Evolutionary conservation across 2,888 invertebrate genomes (phyloP).

Genomic region (Actias luna): DNA sequence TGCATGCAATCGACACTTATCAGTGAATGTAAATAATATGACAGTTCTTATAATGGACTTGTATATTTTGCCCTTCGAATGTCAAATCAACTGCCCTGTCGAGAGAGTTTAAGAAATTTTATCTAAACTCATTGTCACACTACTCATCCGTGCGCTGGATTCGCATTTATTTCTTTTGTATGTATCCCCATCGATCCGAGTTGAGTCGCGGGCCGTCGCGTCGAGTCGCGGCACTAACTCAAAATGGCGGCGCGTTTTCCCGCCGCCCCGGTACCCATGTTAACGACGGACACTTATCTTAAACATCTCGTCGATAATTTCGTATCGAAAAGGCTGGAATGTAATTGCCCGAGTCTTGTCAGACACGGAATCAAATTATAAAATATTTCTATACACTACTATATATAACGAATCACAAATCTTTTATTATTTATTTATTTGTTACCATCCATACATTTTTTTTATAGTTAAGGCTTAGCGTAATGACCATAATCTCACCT

Average conservation of each 20-base stretch:
- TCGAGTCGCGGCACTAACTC: constrained; percentile 34
- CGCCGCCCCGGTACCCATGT: constrained; percentile 27
- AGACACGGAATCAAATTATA: neutral
- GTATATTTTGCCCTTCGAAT: no score
- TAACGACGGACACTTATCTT: constrained; percentile 35
- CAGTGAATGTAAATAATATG: no score
- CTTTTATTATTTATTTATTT: no score
- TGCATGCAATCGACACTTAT: no score
- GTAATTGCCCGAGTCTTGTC: neutral
- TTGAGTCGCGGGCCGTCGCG: constrained; percentile 28
- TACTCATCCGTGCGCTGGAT: constrained; percentile 25
- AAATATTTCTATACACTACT: constrained; percentile 4
- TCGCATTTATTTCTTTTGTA: constrained; percentile 46
- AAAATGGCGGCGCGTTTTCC: constrained; percentile 34
- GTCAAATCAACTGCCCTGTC: no score
- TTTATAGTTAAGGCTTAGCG: no score
- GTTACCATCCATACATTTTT: no score
- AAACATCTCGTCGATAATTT: constrained; percentile 23
- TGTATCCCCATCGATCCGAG: constrained; percentile 23
- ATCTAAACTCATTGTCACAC: constrained; percentile 13
- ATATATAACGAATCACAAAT: no score
- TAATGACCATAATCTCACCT: no score
- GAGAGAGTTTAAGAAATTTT: neutral
- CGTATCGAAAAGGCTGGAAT: constrained; percentile 1
- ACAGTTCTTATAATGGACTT: no score